Evolutionary conservation across 2,888 invertebrate genomes (phyloP), one percentile per base, ranked within the genome.

Genomic region (Octodonta nipae): DNA sequence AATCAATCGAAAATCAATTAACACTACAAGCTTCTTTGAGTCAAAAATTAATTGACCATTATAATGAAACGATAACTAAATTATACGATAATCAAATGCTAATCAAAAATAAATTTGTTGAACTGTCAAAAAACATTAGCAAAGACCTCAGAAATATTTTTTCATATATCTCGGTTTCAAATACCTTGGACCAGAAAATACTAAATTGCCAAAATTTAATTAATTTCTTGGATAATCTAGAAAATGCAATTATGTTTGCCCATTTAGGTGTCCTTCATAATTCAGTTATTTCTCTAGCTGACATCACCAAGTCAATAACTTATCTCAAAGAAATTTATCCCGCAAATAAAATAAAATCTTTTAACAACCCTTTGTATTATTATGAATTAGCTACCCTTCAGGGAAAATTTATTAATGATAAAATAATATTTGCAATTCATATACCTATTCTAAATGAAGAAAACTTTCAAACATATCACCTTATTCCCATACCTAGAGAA

Each of bases 211-310:
- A 44, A 40, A 36, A 37, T 31, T 20, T 42, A 26, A 37, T 44
- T 11, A 34, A 28, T 5, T 36, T 45, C 24, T 15, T 45, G n/a
- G 37, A 45, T 29, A 43, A 42, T 32, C 28, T 45, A 10, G 39
- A 45, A 36, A 37, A 45, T 22, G 38, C 39, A 25, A 33, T 45
- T 10, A 35, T 28, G 24, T 45, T 45, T 28, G 38, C 36, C 10
- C 41, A 41, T 37, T 27, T 43, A 20, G 43, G 41, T 28, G 30
- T 37, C 12, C 16, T 45, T 24, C 42, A 41, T 31, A 37, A 27
- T 16, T 26, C 34, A 3, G 34, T 42, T 20, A 36, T 44, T n/a
- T 33, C 36, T 7, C 20, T 12, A n/a, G 14, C 3, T n/a, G 35
- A 45, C 15, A 11, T 45, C 15, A n/a, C 26, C 14, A 25, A 39